Evolutionary conservation across 1,140 invertebrate species (phyloP), one percentile per base, ranked within the genome.

Genomic region (Lepidotrigona ventralis): DNA sequence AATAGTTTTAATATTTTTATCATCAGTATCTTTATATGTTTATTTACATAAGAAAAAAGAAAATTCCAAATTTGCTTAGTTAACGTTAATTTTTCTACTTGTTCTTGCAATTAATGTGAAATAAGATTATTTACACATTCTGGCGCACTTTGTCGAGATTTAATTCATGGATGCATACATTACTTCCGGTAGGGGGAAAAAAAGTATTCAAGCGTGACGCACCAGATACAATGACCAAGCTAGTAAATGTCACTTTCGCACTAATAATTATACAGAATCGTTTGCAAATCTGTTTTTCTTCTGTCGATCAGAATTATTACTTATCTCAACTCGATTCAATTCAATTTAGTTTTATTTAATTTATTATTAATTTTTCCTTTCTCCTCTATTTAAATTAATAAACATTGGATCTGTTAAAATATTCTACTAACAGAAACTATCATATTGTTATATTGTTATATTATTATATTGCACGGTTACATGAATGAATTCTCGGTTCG

Each of bases 181-280:
- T 79, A 72, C 64, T 83, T 78, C 46, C 39, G 68, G 23, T 15
- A 56, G 14, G 19, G 14, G 19, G 3, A 54, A 19, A 21, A 29
- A 19, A 21, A 29, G 12, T 66, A 79, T 51, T 64, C 56, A 29
- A 56, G 26, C 68, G 51, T 72, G 64, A 58, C 12, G 9, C 4
- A 23, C 26, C 26, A 19, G 21, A 33, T 29, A 21, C 46, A 64
- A 26, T 71, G 68, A 33, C 14, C 8, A 19, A 14, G 29, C 68
- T 58, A 29, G 51, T 71, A 54, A 78, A 83, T 63, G 15, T 83
- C 75, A 79, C 56, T 83, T 83, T 83, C 58, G 63, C 66, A 11
- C 71, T 26, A 15, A 29, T 1, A 6, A 54, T 14, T 21, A 54
- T 60, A 4, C 23, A 60, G 23, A 51, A 72, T 29, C 54, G 9